These are phyloP conservation scores for Calephelis virginiensis DNA, from an alignment of 1,140 invertebrate genomes.

Conservation along the genomic window DNA sequence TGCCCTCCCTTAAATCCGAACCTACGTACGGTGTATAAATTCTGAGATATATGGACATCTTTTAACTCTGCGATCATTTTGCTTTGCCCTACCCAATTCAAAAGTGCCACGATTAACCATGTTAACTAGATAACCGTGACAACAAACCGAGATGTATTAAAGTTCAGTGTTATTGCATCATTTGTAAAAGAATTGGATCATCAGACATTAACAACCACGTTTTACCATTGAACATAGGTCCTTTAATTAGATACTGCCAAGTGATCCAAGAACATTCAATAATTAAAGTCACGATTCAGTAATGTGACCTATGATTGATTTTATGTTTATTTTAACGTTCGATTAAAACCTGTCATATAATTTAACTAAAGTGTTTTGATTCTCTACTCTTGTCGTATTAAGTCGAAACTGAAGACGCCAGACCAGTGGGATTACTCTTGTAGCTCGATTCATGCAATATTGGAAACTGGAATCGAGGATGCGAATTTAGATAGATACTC, in stretches of 20 bases:
- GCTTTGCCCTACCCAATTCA: not conserved
- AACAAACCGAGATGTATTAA: slow-evolving; percentile 7
- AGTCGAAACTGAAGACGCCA: too few species aligned
- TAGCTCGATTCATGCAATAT: too few species aligned
- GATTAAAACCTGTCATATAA: too few species aligned
- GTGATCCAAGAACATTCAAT: not conserved
- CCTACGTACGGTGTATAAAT: too few species aligned
- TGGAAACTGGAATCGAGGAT: too few species aligned
- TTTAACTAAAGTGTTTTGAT: too few species aligned
- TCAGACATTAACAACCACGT: slow-evolving; percentile 6
- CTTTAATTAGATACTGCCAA: slow-evolving; percentile 8
- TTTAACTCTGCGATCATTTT: not conserved
- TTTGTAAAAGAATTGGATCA: slow-evolving; percentile 15
- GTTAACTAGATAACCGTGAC: not conserved
- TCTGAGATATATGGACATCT: not conserved
- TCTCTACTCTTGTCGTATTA: too few species aligned
- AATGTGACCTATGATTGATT: slow-evolving; percentile 15
- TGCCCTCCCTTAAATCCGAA: too few species aligned
- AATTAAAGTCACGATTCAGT: slow-evolving; percentile 2
- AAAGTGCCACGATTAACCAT: not conserved
- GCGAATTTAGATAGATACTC: too few species aligned
- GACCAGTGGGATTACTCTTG: too few species aligned
- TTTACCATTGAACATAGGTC: slow-evolving; percentile 8
- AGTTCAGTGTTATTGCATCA: slow-evolving; percentile 11
- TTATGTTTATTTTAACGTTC: not conserved